These are phyloP conservation scores for Mormyrus hasselquistii DNA, from an alignment of 2,797 vertebrate genomes.

Conservation along the genomic window DNA sequence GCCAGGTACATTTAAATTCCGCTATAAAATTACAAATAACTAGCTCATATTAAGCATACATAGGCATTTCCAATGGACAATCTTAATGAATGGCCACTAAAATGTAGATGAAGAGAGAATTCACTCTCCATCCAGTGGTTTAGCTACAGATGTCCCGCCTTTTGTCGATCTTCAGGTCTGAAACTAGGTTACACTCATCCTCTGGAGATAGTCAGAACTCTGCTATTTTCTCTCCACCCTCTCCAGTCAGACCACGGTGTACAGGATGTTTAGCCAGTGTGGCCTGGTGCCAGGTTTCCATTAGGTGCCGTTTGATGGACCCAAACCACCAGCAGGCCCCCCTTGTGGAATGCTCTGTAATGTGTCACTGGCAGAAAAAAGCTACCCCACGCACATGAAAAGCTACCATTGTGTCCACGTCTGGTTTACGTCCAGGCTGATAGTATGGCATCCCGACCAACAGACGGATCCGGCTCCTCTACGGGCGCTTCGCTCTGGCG, in stretches of 20 bases:
- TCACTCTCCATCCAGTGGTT: background rate
- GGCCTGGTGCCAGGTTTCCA: slow-evolving; percentile 60
- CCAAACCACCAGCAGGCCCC: slow-evolving; percentile 46
- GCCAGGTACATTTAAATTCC: too few relatives aligned
- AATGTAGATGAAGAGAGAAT: background rate
- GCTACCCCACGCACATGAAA: background rate
- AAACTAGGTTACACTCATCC: background rate
- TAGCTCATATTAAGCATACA: background rate
- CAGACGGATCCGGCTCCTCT: background rate
- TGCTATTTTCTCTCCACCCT: background rate
- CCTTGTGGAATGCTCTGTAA: slow-evolving; percentile 51
- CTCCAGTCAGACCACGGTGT: background rate
- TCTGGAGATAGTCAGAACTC: background rate
- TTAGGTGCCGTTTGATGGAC: slow-evolving; percentile 49
- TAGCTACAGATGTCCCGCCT: background rate
- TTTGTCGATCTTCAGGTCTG: background rate
- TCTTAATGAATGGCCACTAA: background rate
- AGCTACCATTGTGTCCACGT: background rate
- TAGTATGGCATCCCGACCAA: background rate
- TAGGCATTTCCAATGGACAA: background rate
- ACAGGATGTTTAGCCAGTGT: slow-evolving; percentile 31
- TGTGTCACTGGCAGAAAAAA: slow-evolving; percentile 50
- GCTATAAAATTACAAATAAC: background rate
- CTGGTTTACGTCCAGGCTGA: background rate
- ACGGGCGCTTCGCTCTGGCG: background rate